Evolutionary conservation across 2,888 invertebrate species (phyloP).

Genomic region (Amblyjoppa proteus): DNA sequence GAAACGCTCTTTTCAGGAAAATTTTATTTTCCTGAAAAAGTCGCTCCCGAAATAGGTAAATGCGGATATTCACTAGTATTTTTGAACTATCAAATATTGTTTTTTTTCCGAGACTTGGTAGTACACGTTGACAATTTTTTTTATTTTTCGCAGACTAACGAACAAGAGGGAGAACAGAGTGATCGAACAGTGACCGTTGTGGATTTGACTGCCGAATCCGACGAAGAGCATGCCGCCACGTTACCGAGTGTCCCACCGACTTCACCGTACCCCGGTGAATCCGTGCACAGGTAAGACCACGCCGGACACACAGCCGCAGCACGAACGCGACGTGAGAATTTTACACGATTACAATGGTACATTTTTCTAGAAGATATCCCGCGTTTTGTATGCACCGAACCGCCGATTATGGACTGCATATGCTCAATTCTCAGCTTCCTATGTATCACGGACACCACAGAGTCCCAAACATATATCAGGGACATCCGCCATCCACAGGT

Average conservation of each 20-base stretch:
- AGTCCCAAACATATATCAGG: conserved; percentile 70
- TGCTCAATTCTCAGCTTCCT: conserved; percentile 69
- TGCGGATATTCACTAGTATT: not conserved
- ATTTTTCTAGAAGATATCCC: conserved; percentile 70
- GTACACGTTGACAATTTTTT: conserved; percentile 3
- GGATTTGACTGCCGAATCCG: conserved; percentile 87
- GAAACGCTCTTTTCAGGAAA: too few species aligned
- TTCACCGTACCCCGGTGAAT: conserved; percentile 71
- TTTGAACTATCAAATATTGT: not conserved
- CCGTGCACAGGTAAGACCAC: conserved; percentile 73
- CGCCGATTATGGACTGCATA: conserved; percentile 70
- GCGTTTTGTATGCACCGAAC: conserved; percentile 74
- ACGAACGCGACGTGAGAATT: not conserved
- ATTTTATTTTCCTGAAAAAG: too few species aligned
- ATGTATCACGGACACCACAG: conserved; percentile 72
- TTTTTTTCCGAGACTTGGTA: not conserved
- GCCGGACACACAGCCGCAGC: not conserved
- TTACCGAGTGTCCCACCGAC: conserved; percentile 70
- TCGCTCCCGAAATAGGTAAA: not conserved
- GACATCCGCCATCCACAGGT: conserved; percentile 72
- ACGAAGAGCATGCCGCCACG: conserved; percentile 84
- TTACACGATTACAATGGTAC: conserved; percentile 8
- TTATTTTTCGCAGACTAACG: conserved; percentile 70
- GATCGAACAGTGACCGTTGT: conserved; percentile 86
- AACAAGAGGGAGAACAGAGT: conserved; percentile 72